phyloP scores from a whole-genome alignment of 1,140 invertebrate species.

The Atta colombica region DNA sequence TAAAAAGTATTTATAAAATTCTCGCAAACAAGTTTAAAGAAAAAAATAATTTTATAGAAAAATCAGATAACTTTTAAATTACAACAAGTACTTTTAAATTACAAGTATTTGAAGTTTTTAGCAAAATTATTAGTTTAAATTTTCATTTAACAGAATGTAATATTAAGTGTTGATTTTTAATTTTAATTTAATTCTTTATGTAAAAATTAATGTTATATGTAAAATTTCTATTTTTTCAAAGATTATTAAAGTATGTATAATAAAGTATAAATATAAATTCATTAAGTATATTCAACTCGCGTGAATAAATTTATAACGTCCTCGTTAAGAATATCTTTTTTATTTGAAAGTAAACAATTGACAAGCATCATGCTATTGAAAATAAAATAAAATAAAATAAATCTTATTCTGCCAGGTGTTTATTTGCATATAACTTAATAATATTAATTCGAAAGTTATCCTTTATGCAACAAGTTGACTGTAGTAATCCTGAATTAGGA shows the following conservation, averaged over 20 bases:
- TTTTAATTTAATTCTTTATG: not conserved
- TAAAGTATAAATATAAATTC: not conserved
- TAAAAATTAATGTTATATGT: not conserved
- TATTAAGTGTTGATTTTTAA: not conserved
- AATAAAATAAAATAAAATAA: not conserved
- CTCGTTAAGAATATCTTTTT: not conserved
- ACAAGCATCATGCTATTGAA: not conserved
- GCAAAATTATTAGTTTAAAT: not conserved
- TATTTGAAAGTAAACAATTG: not conserved
- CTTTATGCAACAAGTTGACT: slow-evolving; percentile 27
- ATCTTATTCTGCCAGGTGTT: not conserved
- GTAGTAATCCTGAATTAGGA: not conserved
- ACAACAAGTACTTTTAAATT: slow-evolving; percentile 1
- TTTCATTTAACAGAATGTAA: not conserved
- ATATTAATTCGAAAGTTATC: slow-evolving; percentile 10
- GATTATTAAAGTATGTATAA: not conserved
- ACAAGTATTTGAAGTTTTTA: not conserved
- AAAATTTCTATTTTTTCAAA: not conserved
- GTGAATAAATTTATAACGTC: not conserved
- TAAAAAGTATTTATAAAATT: not conserved
- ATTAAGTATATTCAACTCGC: not conserved
- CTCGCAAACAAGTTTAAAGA: not conserved
- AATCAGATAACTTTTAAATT: slow-evolving; percentile 13
- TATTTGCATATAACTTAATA: not conserved
- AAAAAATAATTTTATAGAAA: too few relatives aligned